Conservation (phyloP, 2,888 invertebrate genomes). For the Allolobophora icterica region DNA sequence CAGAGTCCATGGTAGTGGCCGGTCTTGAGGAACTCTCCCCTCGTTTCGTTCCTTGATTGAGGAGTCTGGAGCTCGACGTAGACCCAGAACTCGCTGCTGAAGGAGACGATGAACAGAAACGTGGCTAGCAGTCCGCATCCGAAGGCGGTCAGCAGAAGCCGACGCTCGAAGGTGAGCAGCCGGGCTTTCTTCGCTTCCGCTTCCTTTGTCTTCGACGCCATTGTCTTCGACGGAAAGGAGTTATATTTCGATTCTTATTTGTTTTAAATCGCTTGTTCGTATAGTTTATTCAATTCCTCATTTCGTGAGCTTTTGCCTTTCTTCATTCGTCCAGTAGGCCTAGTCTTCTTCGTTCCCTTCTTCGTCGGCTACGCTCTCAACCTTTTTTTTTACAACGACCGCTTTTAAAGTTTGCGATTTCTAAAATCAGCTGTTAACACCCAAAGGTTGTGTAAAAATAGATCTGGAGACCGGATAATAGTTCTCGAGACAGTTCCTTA, state of each 20-base stretch:
- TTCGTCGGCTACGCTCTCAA: too few species aligned
- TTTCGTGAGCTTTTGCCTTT: too few species aligned
- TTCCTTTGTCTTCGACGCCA: background rate
- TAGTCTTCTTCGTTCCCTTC: too few species aligned
- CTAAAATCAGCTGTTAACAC: too few species aligned
- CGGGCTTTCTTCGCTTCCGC: constrained; percentile 27
- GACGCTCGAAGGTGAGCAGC: constrained; percentile 26
- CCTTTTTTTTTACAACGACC: too few species aligned
- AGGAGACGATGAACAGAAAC: constrained; percentile 36
- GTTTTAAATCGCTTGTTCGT: background rate
- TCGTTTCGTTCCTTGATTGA: constrained; percentile 6
- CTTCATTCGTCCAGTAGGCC: too few species aligned
- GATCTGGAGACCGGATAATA: too few species aligned
- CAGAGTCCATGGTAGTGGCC: constrained; percentile 43
- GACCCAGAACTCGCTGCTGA: constrained; percentile 39
- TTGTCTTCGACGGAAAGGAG: background rate
- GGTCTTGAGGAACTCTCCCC: constrained; percentile 27
- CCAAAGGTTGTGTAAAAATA: too few species aligned
- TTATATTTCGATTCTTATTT: background rate
- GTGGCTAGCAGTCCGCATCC: constrained; percentile 33
- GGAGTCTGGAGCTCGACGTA: constrained; percentile 4
- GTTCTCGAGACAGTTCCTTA: too few species aligned
- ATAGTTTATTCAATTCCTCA: background rate
- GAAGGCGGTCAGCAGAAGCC: constrained; percentile 35
- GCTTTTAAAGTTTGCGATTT: too few species aligned